Percentiles rank a stretch among this genome's conserved stretches.
These are phyloP conservation scores for Aspiorhynchus laticeps DNA, from an alignment of 2,113 vertebrate genomes.

Conservation along the genomic window DNA sequence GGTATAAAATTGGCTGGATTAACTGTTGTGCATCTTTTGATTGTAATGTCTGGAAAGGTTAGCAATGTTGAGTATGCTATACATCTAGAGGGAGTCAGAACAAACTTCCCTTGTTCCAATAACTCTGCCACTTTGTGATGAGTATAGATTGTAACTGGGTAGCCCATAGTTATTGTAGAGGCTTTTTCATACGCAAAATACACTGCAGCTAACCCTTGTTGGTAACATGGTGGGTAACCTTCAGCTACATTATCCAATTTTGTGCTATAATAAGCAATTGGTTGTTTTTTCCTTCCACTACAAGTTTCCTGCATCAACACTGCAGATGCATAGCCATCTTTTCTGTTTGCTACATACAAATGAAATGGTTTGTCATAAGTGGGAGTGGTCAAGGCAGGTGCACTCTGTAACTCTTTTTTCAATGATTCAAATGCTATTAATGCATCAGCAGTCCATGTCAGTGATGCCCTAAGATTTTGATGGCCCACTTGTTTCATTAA, in stretches of 20 bases:
- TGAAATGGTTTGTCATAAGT: not conserved
- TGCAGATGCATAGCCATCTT: not conserved
- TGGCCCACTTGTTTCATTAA: not conserved
- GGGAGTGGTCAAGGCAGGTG: not conserved
- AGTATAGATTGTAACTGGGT: not conserved
- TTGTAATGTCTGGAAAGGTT: not conserved
- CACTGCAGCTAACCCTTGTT: not conserved
- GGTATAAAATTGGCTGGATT: not conserved
- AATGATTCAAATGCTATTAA: not conserved
- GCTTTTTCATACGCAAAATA: slow-evolving; percentile 66
- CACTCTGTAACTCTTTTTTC: not conserved
- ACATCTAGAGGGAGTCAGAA: not conserved
- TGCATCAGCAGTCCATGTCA: not conserved
- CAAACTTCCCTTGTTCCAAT: not conserved
- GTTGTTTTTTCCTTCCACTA: slow-evolving; percentile 8
- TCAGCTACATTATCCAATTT: not conserved
- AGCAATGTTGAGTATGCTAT: not conserved
- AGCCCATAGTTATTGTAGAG: slow-evolving; percentile 24
- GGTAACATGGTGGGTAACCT: not conserved
- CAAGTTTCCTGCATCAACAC: not conserved
- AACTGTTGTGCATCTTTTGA: not conserved
- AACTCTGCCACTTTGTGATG: not conserved
- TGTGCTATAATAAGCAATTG: not conserved
- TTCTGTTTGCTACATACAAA: not conserved
- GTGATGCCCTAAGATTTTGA: not conserved